Evolutionary conservation across 2,888 invertebrate genomes (phyloP).

Genomic region (Mesorhabditis spiculigera): DNA sequence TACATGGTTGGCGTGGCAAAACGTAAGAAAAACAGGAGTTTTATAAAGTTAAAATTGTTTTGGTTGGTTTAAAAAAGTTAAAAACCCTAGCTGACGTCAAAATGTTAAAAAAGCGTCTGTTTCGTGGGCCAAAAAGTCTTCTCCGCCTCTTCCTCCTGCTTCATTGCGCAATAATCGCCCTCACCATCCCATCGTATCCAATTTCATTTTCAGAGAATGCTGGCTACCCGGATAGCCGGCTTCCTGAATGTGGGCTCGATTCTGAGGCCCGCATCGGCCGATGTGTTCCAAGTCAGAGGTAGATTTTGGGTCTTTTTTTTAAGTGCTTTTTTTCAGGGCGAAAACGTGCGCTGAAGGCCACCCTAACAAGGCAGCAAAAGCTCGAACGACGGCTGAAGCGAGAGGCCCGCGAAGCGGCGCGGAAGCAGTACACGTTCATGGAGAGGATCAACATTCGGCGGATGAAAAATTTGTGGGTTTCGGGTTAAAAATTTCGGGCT

Average conservation of each 20-base stretch:
- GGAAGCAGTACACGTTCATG: constrained; percentile 55
- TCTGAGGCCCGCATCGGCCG: constrained; percentile 22
- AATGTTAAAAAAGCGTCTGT: no score
- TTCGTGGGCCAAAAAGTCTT: no score
- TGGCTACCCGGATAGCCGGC: neutral
- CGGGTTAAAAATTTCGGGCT: neutral
- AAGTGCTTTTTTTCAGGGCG: constrained; percentile 24
- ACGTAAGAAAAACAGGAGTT: no score
- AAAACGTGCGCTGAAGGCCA: constrained; percentile 50
- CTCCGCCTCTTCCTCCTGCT: no score
- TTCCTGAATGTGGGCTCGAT: constrained; percentile 6
- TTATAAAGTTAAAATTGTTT: no score
- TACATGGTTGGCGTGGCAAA: no score
- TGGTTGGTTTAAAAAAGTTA: no score
- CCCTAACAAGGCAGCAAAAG: constrained; percentile 44
- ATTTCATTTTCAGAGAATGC: no score
- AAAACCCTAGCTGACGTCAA: no score
- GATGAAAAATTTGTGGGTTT: constrained; percentile 48
- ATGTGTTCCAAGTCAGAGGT: constrained; percentile 30
- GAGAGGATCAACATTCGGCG: constrained; percentile 51
- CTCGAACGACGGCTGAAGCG: constrained; percentile 47
- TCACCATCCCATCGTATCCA: no score
- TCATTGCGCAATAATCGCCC: no score
- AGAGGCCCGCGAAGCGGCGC: constrained; percentile 52
- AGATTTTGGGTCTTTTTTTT: neutral